Percentiles rank a stretch among this genome's conserved stretches.
These are phyloP conservation scores for Operophtera brumata DNA, from an alignment of 2,888 invertebrate species.

Conservation along the genomic window DNA sequence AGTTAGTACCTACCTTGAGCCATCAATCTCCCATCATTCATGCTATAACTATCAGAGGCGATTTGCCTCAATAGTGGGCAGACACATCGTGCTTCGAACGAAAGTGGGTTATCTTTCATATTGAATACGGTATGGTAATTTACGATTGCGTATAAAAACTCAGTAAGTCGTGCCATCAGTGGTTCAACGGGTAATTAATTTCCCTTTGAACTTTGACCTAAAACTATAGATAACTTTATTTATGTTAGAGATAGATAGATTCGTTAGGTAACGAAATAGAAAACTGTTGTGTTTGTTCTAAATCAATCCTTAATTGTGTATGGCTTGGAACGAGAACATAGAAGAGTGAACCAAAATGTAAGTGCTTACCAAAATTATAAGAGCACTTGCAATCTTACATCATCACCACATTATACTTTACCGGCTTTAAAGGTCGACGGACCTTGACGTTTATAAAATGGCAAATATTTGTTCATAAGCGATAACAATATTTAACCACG, in stretches of 20 bases:
- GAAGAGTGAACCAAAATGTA: neutral
- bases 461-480: constrained; percentile 54
- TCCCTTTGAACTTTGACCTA: constrained; percentile 11
- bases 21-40: constrained; percentile 44
- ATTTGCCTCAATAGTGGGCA: constrained; percentile 44
- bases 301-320: neutral
- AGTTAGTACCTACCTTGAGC: constrained; percentile 13
- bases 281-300: neutral
- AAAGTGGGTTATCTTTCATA: constrained; percentile 48
- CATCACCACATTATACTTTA: constrained; percentile 2
- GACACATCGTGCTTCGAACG: constrained; percentile 36
- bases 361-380: neutral
- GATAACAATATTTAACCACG: constrained; percentile 43
- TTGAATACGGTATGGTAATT: constrained; percentile 30
- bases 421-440: constrained; percentile 43
- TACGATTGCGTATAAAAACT: constrained; percentile 23
- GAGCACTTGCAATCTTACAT: neutral
- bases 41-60: constrained; percentile 35
- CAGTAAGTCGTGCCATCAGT: neutral
- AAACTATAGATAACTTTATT: neutral
- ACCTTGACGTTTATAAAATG: constrained; percentile 48
- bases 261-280: neutral
- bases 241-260: neutral
- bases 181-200: neutral
- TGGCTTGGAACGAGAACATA: neutral